These are phyloP conservation scores for Chaenocephalus aceratus DNA, from an alignment of 2,113 vertebrate species.

Conservation along the genomic window DNA sequence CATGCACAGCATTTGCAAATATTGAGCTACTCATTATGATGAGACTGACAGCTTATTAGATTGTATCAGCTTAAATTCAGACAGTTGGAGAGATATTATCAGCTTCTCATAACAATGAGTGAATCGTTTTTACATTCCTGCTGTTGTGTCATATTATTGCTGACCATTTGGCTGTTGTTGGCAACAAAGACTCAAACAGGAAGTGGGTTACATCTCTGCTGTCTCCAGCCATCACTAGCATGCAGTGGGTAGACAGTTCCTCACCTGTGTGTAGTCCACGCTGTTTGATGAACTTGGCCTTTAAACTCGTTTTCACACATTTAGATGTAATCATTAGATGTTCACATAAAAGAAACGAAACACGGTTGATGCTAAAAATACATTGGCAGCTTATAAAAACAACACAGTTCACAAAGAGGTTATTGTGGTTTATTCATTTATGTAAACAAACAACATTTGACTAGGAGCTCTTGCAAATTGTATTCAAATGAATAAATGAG, in stretches of 20 bases:
- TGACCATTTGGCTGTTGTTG: constrained; percentile 7
- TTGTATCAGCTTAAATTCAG: background rate
- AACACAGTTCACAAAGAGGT: background rate
- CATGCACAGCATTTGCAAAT: too few species aligned
- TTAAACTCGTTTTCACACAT: background rate
- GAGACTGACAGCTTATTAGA: background rate
- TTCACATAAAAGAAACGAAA: background rate
- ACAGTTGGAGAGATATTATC: constrained; percentile 2
- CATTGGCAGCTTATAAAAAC: background rate
- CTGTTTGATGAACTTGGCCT: constrained; percentile 5
- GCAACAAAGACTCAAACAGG: constrained; percentile 41
- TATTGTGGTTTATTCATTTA: background rate
- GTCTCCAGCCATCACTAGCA: background rate
- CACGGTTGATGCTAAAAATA: background rate
- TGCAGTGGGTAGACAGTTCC: constrained; percentile 20
- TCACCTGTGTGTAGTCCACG: background rate
- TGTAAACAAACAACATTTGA: background rate
- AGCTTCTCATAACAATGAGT: background rate
- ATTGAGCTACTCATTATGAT: background rate
- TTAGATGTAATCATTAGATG: background rate
- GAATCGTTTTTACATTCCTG: background rate
- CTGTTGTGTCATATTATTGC: constrained; percentile 10
- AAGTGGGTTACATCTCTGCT: constrained; percentile 31
- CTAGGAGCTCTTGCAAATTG: background rate
- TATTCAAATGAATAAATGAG: background rate